Base-by-base conservation (phyloP, 1,140 invertebrate genomes). In the Caenorhabditis tropicalis region DNA sequence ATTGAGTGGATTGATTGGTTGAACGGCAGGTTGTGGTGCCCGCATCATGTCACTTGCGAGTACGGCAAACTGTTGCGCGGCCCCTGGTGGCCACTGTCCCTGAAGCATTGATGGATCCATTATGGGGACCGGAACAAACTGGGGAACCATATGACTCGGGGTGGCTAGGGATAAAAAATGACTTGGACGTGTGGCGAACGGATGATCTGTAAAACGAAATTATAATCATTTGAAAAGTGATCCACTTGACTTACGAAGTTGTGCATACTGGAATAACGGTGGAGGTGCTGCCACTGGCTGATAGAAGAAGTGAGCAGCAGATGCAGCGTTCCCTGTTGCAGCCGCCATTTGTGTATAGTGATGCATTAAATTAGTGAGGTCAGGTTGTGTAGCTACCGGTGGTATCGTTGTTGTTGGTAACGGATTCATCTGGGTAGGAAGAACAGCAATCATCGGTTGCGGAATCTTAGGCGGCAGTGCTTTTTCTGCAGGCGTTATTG, bases 61-160 rank as follows among this genome's bases (percentile, higher is more conserved):
- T 43, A 74, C 65, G 65, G 65, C 65, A 29, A 74, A 74, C 36
- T 74, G 65, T 74, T 74, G 65, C n/a, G 65, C 65, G 65, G 65
- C 36, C 36, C 65, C 65, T 74, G 65, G 65, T 74, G 65, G 65
- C 65, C 65, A 74, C 65, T 74, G 65, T 74, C 65, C 65, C 65
- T 74, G 65, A 74, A 74, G 65, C 65, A 74, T 74, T 74, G 65
- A 74, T 74, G 65, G 65, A 74, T 74, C 65, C 65, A 74, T 74
- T 74, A 74, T 74, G 33, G 65, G 65, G 36, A 74, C 65, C 33
- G 65, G 65, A 39, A 74, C 65, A 74, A 74, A 74, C 65, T 74
- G 65, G 36, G 65, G 65, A 74, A 74, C 65, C 65, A 74, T 74
- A 43, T 74, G 65, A 74, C 65, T 74, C 65, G 65, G 65, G 65